Conservation (phyloP, 2,888 invertebrate genomes). For the Dryomyza anilis region DNA sequence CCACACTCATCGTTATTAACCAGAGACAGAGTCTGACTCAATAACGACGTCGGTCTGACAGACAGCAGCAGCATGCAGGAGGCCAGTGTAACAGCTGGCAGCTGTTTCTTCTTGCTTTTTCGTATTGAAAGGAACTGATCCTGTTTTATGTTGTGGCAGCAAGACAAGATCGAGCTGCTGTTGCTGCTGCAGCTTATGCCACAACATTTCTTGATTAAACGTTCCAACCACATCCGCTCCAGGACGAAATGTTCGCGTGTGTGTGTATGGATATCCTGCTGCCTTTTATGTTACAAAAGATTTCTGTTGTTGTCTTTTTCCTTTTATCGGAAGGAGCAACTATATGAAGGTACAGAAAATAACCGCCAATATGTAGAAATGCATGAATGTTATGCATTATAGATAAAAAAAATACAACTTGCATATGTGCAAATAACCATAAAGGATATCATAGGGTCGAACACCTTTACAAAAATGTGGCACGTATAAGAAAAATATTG, state of each 20-base stretch:
- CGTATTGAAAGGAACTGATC: neutral
- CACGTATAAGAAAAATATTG: no score
- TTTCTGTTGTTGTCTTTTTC: neutral
- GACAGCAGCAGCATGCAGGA: neutral
- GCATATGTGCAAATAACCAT: neutral
- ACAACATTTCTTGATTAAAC: constrained; percentile 46
- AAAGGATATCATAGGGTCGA: no score
- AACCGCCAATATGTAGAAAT: neutral
- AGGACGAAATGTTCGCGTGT: no score
- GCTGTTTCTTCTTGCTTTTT: constrained; percentile 38
- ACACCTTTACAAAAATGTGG: neutral
- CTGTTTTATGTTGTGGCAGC: neutral
- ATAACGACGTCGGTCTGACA: neutral
- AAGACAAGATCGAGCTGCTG: constrained; percentile 6
- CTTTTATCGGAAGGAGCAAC: neutral
- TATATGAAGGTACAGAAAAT: neutral
- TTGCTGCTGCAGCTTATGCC: no score
- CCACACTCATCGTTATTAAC: constrained; percentile 37
- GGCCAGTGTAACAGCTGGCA: constrained; percentile 44
- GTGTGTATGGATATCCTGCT: constrained; percentile 5
- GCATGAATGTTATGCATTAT: neutral
- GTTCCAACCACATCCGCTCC: constrained; percentile 46
- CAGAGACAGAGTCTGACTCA: no score
- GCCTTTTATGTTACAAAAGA: neutral
- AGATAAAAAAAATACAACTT: neutral